Conservation (phyloP, 2,797 vertebrate species). For the Alcedo atthis region DNA sequence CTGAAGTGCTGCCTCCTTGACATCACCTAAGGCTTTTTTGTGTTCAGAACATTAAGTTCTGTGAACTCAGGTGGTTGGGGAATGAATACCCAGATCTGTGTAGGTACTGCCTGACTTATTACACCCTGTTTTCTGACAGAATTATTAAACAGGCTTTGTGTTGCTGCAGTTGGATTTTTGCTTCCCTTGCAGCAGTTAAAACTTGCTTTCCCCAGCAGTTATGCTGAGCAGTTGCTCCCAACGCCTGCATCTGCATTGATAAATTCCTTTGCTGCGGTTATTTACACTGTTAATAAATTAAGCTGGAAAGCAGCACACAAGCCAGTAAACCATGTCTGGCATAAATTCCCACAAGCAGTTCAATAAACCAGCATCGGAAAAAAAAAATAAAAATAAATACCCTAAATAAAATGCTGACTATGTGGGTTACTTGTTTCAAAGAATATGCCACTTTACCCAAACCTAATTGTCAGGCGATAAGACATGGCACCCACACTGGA, state of each 20-base stretch:
- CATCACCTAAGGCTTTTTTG: neutral
- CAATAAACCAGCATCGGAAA: accelerated
- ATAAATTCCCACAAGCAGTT: neutral
- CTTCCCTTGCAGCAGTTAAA: neutral
- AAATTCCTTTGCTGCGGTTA: neutral
- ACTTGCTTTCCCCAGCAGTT: neutral
- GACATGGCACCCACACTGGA: neutral
- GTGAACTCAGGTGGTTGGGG: neutral
- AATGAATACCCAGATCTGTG: neutral
- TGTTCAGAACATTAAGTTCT: too few species aligned
- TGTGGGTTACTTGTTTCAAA: neutral
- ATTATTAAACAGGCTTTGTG: neutral
- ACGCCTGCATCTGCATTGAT: neutral
- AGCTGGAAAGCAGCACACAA: neutral
- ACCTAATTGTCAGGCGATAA: neutral
- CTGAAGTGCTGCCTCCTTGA: neutral
- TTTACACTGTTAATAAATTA: neutral
- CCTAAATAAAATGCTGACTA: neutral
- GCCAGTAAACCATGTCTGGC: neutral
- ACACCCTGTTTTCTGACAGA: neutral
- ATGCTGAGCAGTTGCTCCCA: neutral
- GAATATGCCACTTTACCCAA: neutral
- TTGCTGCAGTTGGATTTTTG: neutral
- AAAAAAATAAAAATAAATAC: neutral
- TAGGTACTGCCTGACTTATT: neutral